These are phyloP conservation scores for Bungarus multicinctus DNA, from an alignment of 2,113 vertebrate species.

Conservation along the genomic window DNA sequence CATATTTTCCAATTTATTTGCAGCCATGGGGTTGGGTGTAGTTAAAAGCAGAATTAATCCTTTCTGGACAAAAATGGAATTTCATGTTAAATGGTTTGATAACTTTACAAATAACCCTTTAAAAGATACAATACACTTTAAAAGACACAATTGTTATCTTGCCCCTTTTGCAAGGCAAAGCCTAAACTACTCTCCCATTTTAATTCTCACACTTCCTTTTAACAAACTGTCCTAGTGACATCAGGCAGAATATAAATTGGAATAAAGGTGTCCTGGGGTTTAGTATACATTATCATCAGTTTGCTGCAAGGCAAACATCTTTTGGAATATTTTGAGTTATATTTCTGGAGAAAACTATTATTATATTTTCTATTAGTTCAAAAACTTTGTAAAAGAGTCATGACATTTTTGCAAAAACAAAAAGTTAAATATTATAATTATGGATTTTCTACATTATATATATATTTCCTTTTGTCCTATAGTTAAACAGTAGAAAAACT, in stretches of 20 bases:
- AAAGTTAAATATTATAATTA: not conserved
- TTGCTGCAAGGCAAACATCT: not conserved
- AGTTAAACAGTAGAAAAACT: not conserved
- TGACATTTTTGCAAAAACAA: not conserved
- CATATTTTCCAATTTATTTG: not conserved
- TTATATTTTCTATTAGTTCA: not conserved
- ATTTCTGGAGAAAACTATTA: not conserved
- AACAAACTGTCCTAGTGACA: not conserved
- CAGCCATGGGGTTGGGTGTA: not conserved
- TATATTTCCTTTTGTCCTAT: not conserved
- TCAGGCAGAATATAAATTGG: not conserved
- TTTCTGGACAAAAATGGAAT: not conserved
- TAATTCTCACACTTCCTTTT: not conserved
- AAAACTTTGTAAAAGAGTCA: not conserved
- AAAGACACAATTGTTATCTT: not conserved
- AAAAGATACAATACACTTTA: not conserved
- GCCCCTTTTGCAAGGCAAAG: not conserved
- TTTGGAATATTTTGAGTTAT: not conserved
- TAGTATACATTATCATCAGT: not conserved
- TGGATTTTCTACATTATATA: not conserved
- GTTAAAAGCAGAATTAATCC: not conserved
- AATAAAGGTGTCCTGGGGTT: not conserved
- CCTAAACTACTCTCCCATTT: not conserved
- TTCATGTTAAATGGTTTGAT: not conserved
- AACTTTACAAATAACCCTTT: not conserved